A percentile compares a stretch with the other conserved stretches of the same genome.
These are phyloP conservation scores for Esox masquinongy DNA, from an alignment of 2,797 vertebrate genomes.

Conservation along the genomic window DNA sequence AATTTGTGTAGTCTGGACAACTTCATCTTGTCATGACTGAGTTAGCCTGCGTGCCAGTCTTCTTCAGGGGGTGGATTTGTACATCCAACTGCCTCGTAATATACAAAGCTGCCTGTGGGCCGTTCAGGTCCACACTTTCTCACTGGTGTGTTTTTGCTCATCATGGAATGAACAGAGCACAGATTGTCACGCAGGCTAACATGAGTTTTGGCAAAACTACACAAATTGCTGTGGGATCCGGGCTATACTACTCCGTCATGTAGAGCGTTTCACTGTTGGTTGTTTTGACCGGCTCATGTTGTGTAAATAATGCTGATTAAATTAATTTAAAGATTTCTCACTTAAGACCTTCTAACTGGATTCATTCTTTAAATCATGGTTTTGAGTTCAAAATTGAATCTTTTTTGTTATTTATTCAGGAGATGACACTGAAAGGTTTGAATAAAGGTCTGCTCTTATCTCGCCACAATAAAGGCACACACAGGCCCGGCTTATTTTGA, in stretches of 20 bases:
- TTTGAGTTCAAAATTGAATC: not conserved
- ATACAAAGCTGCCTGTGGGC: not conserved
- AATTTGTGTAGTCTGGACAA: not conserved
- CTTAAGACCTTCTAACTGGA: not conserved
- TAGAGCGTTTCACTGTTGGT: conserved; percentile 51
- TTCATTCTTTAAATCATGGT: not conserved
- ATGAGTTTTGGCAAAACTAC: not conserved
- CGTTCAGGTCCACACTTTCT: not conserved
- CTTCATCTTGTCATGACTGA: not conserved
- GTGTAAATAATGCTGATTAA: conserved; percentile 84
- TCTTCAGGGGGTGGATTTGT: not conserved
- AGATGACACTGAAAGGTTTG: not conserved
- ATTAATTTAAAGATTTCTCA: conserved; percentile 80
- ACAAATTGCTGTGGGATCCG: not conserved
- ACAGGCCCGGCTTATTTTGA: not conserved
- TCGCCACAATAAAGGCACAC: no score
- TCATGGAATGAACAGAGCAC: not conserved
- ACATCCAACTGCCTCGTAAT: not conserved
- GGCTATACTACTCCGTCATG: conserved; percentile 35
- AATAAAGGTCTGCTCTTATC: not conserved
- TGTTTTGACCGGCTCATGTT: conserved; percentile 66
- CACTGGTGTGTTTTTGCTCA: not conserved
- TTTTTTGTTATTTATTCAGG: not conserved
- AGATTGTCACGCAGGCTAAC: not conserved
- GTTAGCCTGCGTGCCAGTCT: not conserved